Base-by-base conservation (phyloP, 2,888 invertebrate species). In the Parasteatoda lunata region DNA sequence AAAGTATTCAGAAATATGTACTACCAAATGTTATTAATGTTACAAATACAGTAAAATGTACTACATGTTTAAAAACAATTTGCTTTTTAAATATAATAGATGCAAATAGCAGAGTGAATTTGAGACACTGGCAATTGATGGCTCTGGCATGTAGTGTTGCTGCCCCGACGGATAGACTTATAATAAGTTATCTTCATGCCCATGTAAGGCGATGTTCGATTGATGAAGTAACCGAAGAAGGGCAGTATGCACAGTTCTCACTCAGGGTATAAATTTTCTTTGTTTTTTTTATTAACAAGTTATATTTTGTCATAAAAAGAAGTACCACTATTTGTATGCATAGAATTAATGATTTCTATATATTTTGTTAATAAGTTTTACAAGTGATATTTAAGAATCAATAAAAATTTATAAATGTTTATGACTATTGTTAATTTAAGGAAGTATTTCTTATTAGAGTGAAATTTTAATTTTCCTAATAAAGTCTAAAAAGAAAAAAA, bases 111-210 rank as follows among this genome's bases (percentile, higher is more conserved):
- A 93, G 96, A 77, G 97, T 97, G 1, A 96, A 97, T 91, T 93
- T 96, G 71, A 94, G 97, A 30, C 97, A 98, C 93, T 98, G 98
- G 98, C 97, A 98, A 72, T 93, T 98, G 82, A 93, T 98, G 85
- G 95, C 95, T 0, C 93, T 96, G 59, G 94, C 95, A 4, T 96
- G 95, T 90, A 96, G 95, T 80, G 95, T 97, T 0, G 96, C 97
- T 79, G 93, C 97, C 89, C 98, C 98, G 48, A 95, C 97, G 13
- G 95, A 96, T 91, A 96, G 97, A 92, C 94, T 96, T 4, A 94
- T 98, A 89, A 94, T 97, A 64, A 95, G 97, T 90, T 96, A 98
- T 92, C 93, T 98, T 80, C 95, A 97, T 70, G 95, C 97, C 0
- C 98, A 98, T 92, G 93, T 98, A 90, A 96, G 97, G 90, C 94